A percentile compares a stretch with the other conserved stretches of the same genome.
Conservation (phyloP, 1,140 invertebrate genomes). For the Scaptomyza pallida region DNA sequence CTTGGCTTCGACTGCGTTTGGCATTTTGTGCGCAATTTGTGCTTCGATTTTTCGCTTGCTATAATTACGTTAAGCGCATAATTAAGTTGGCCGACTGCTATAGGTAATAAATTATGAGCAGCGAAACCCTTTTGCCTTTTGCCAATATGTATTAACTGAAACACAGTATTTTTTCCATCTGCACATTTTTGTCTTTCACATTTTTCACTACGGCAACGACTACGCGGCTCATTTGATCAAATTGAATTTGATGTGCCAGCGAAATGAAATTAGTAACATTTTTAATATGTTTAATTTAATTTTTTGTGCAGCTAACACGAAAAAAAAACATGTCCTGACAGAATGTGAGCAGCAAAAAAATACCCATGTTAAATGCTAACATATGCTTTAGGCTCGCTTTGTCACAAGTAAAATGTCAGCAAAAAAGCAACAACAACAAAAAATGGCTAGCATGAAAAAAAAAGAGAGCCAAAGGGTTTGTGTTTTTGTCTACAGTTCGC, state of each 20-base stretch:
- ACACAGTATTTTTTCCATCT: constrained; percentile 10
- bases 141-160: constrained; percentile 35
- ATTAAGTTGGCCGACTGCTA: constrained; percentile 71
- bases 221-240: constrained; percentile 26
- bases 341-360: constrained; percentile 3
- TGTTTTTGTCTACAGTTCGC: constrained; percentile 54
- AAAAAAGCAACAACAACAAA: constrained; percentile 27
- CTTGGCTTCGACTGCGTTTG: constrained; percentile 27
- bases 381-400: constrained; percentile 39
- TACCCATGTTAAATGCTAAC: constrained; percentile 55
- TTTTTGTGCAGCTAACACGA: constrained; percentile 14
- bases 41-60: constrained; percentile 62
- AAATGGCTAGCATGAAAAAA: constrained; percentile 15
- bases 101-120: constrained; percentile 70
- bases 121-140: constrained; percentile 58
- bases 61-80: constrained; percentile 74
- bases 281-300: constrained; percentile 48
- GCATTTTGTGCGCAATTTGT: constrained; percentile 50
- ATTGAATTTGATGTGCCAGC: constrained; percentile 53
- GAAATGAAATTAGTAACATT: constrained; percentile 69
- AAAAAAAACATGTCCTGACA: constrained; percentile 1
- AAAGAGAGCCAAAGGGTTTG: constrained; percentile 36
- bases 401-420: constrained; percentile 63
- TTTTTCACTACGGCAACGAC: neutral
- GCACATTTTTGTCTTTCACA: neutral